Conservation (phyloP, 2,888 invertebrate genomes). For the Candidula unifasciata region DNA sequence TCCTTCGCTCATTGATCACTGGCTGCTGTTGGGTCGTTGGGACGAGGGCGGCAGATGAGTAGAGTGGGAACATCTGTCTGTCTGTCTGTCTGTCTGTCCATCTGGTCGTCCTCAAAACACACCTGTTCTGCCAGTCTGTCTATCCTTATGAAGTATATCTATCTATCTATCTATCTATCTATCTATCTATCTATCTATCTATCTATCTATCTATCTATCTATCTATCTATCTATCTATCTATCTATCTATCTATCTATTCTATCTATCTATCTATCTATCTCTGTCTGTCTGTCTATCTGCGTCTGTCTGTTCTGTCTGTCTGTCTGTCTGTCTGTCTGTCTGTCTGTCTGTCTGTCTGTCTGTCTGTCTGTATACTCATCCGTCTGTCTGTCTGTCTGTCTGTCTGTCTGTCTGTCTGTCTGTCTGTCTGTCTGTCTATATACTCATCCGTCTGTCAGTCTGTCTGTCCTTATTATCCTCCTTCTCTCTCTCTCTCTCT, state of each 20-base stretch:
- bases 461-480: too few species aligned
- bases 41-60: background rate
- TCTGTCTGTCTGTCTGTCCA: too few species aligned
- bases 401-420: slow-evolving; percentile 21
- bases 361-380: too few species aligned
- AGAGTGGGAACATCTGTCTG: background rate
- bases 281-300: background rate
- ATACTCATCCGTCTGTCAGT: too few species aligned
- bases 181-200: background rate
- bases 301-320: slow-evolving; percentile 21
- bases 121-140: background rate
- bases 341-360: too few species aligned
- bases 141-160: background rate
- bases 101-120: too few species aligned
- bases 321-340: background rate
- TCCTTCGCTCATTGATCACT: background rate
- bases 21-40: background rate
- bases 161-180: background rate
- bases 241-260: too few species aligned
- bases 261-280: too few species aligned
- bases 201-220: background rate
- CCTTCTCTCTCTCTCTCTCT: too few species aligned
- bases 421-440: background rate
- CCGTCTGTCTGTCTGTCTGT: background rate
- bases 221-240: background rate